phyloP scores from a whole-genome alignment of 2,113 vertebrate genomes.

The Labeo catla region DNA sequence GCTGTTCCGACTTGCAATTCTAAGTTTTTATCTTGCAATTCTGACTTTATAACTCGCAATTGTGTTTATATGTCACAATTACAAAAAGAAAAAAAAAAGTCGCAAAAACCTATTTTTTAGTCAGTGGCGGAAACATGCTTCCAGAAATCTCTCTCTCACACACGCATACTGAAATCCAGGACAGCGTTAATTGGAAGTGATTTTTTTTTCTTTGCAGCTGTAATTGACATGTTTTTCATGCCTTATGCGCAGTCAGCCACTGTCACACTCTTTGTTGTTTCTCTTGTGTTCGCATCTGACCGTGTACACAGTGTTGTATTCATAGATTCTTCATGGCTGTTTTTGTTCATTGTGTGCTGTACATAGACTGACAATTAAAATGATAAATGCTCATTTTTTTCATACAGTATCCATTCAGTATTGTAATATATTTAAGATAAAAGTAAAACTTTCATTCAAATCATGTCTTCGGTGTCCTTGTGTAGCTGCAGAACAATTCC shows the following conservation, averaged over 20 bases:
- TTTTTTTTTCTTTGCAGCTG: background rate
- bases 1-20: too few species aligned
- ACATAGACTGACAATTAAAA: conserved; percentile 75
- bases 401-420: conserved; percentile 77
- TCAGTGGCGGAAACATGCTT: too few species aligned
- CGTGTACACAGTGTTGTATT: conserved; percentile 35
- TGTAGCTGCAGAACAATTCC: background rate
- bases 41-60: too few species aligned
- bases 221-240: background rate
- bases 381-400: conserved; percentile 69
- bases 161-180: background rate
- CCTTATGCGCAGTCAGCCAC: background rate
- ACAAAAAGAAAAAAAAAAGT: too few species aligned
- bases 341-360: conserved; percentile 71
- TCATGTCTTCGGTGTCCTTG: conserved; percentile 45
- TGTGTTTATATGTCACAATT: too few species aligned
- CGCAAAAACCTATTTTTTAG: too few species aligned
- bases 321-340: conserved; percentile 57
- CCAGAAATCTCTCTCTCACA: too few species aligned
- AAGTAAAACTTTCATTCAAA: conserved; percentile 81
- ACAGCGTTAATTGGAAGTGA: background rate
- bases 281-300: conserved; percentile 11
- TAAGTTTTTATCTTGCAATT: too few species aligned
- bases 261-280: background rate
- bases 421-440: conserved; percentile 88